A percentile compares a stretch with the other conserved stretches of the same genome.
phyloP scores from a whole-genome alignment of 2,113 vertebrate genomes.

The Rallus limicola region DNA sequence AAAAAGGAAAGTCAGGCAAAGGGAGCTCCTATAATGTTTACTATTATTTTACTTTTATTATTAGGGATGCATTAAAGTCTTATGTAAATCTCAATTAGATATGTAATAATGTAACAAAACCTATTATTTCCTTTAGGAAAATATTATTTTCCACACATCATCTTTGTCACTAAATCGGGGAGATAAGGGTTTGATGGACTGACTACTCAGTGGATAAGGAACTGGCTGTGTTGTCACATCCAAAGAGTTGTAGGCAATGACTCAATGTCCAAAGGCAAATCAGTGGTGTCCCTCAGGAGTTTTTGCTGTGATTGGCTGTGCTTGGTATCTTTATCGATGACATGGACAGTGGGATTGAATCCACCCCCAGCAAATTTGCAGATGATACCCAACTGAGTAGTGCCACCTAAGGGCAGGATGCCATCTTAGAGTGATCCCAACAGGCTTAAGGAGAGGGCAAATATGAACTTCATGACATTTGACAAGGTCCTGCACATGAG shows the following conservation, averaged over 20 bases:
- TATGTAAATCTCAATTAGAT: neutral
- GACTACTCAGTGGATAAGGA: neutral
- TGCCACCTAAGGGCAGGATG: neutral
- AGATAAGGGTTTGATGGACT: neutral
- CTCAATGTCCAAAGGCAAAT: neutral
- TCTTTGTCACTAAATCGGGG: neutral
- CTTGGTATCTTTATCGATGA: neutral
- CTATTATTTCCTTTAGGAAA: neutral
- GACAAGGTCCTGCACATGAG: neutral
- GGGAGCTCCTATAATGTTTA: neutral
- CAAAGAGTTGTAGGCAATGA: neutral
- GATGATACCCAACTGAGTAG: neutral
- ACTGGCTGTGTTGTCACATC: neutral
- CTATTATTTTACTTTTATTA: neutral
- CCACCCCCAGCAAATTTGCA: neutral
- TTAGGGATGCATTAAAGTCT: neutral
- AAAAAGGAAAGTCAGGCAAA: neutral
- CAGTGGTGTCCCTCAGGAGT: too few species aligned
- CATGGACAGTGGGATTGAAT: fast-evolving
- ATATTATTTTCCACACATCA: neutral
- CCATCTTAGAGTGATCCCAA: neutral
- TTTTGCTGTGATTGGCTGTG: fast-evolving
- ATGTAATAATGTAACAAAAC: neutral
- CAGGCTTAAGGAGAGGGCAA: neutral
- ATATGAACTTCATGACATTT: neutral